These are phyloP conservation scores for Callipepla californica DNA, from an alignment of 2,113 vertebrate species.

Conservation along the genomic window DNA sequence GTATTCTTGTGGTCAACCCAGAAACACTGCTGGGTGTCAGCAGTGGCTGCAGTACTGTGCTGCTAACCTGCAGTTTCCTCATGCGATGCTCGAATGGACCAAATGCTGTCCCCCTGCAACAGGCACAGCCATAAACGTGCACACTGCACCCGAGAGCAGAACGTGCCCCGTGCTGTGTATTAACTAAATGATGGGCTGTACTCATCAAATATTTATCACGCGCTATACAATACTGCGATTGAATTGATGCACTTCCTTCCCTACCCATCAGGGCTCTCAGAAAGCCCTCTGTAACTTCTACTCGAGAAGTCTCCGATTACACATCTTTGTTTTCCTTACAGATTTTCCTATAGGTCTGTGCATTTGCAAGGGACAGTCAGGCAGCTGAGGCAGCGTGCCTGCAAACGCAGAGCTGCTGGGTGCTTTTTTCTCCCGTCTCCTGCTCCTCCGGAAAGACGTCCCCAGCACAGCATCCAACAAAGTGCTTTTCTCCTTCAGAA, in stretches of 20 bases:
- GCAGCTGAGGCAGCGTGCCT: slow-evolving; percentile 1
- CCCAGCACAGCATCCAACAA: not conserved
- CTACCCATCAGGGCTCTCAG: slow-evolving; percentile 17
- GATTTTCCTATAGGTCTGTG: not conserved
- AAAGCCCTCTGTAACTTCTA: slow-evolving; percentile 34
- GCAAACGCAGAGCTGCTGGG: not conserved
- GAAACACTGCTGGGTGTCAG: not conserved
- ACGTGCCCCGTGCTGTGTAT: fast-evolving
- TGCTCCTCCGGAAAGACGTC: not conserved
- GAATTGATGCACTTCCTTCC: not conserved
- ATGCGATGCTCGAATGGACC: not conserved
- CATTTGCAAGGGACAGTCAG: not conserved
- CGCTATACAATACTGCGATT: not conserved
- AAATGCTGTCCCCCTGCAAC: not conserved
- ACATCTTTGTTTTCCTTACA: slow-evolving; percentile 13
- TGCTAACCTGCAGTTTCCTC: not conserved
- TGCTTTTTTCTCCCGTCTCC: not conserved
- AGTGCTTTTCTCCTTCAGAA: not conserved
- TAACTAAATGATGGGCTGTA: not conserved
- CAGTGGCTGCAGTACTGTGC: not conserved
- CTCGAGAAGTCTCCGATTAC: slow-evolving; percentile 9
- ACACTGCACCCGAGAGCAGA: not conserved
- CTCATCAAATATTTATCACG: slow-evolving; percentile 26
- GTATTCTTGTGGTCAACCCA: not conserved
- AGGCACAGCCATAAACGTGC: not conserved